A percentile compares a stretch with the other conserved stretches of the same genome.
phyloP scores from a whole-genome alignment of 2,888 invertebrate species.

The Oxystoma pomonae region DNA sequence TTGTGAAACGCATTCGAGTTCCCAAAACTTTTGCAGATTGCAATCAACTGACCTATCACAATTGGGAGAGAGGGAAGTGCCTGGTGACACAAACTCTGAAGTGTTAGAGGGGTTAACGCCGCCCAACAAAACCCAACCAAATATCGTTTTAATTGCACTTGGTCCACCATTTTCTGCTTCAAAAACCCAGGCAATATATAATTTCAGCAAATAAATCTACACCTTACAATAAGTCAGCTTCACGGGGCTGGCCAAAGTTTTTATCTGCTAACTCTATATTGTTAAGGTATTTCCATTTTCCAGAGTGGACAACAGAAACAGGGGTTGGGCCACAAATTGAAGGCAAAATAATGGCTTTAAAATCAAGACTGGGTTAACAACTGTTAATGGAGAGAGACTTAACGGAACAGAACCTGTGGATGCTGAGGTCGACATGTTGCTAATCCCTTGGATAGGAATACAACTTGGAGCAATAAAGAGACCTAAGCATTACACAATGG shows the following conservation, averaged over 20 bases:
- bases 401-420: background rate
- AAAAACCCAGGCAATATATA: background rate
- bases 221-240: background rate
- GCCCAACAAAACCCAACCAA: background rate
- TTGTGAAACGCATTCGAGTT: background rate
- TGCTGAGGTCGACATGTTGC: background rate
- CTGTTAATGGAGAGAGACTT: background rate
- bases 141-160: background rate
- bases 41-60: background rate
- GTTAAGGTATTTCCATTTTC: background rate
- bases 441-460: background rate
- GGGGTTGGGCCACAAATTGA: too few relatives aligned
- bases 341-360: too few relatives aligned
- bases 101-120: background rate
- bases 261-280: background rate
- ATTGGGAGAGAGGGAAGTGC: background rate
- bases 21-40: conserved; percentile 2
- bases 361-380: background rate
- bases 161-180: background rate
- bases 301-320: background rate
- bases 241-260: background rate
- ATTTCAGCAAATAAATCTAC: background rate
- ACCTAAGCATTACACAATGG: background rate
- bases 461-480: background rate
- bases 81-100: background rate